Percentiles rank a stretch among this genome's conserved stretches.
Conservation (phyloP, 2,888 invertebrate genomes). For the Atethmia centrago region DNA sequence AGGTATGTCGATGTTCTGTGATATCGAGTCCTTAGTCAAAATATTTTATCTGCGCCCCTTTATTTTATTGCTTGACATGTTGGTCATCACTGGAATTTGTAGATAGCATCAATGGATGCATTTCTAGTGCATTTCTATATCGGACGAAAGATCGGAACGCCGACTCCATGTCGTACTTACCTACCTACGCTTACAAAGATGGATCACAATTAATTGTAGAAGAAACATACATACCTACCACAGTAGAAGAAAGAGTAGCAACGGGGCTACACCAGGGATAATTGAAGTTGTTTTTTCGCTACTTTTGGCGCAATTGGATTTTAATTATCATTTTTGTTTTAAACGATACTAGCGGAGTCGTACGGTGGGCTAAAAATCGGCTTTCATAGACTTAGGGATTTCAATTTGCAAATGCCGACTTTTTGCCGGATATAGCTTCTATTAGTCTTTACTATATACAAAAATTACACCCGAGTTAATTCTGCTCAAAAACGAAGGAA, state of each 20-base stretch:
- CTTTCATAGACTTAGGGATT: too few species aligned
- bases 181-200: constrained; percentile 23
- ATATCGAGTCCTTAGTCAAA: background rate
- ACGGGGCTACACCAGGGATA: background rate
- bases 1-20: too few species aligned
- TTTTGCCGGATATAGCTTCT: too few species aligned
- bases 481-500: too few species aligned
- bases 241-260: background rate
- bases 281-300: background rate
- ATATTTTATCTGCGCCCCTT: background rate
- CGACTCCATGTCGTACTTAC: constrained; percentile 22
- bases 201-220: background rate
- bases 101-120: constrained; percentile 43
- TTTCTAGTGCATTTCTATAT: constrained; percentile 36
- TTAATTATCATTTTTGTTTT: too few species aligned
- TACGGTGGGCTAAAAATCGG: too few species aligned
- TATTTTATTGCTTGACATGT: constrained; percentile 11
- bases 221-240: background rate
- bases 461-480: too few species aligned
- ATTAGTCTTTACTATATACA: too few species aligned
- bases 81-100: constrained; percentile 26
- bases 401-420: too few species aligned
- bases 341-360: too few species aligned
- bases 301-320: too few species aligned
- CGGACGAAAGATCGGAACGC: constrained; percentile 45